phyloP scores from a whole-genome alignment of 2,797 vertebrate genomes.

The Cossypha caffra region DNA sequence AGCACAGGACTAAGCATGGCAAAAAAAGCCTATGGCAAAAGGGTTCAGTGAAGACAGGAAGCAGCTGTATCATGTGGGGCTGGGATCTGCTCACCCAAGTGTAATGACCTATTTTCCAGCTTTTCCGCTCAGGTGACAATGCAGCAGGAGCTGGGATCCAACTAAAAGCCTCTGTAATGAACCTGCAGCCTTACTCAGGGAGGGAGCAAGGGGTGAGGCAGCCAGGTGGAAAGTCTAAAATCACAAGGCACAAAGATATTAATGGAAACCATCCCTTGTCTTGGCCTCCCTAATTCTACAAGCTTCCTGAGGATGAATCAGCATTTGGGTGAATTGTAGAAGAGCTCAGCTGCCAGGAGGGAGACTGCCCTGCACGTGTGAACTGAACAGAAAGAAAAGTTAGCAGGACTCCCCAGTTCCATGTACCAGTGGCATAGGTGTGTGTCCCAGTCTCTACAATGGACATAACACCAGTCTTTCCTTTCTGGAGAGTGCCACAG shows the following conservation, averaged over 20 bases:
- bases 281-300: background rate
- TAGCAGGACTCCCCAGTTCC: background rate
- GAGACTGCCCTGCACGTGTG: accelerated
- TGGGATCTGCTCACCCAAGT: conserved; percentile 53
- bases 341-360: background rate
- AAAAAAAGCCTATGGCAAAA: background rate
- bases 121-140: conserved; percentile 67
- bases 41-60: background rate
- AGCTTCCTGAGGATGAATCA: background rate
- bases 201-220: background rate
- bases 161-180: conserved; percentile 41
- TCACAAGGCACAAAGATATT: background rate
- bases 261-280: background rate
- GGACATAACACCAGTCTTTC: background rate
- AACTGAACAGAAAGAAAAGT: background rate
- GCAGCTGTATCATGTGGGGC: conserved; percentile 48
- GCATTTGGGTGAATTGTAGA: background rate
- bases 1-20: background rate
- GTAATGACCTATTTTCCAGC: conserved; percentile 72
- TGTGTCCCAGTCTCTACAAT: background rate
- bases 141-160: conserved; percentile 36
- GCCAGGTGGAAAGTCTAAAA: conserved; percentile 54
- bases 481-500: background rate
- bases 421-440: accelerated
- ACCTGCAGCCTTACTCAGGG: conserved; percentile 13